phyloP scores from a whole-genome alignment of 1,140 invertebrate genomes.

The Drosophila murphyi region DNA sequence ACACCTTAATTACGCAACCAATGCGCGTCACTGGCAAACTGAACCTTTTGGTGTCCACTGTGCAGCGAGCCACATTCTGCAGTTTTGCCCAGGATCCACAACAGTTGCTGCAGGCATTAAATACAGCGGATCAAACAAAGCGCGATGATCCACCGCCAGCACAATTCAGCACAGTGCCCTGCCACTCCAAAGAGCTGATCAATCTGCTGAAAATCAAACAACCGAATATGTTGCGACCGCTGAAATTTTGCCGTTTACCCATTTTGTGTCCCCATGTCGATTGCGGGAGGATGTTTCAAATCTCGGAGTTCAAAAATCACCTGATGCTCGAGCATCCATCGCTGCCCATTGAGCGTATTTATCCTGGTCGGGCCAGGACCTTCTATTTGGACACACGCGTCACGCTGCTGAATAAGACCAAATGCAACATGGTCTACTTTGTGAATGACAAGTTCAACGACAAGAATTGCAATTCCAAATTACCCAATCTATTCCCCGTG shows the following conservation, averaged over 20 bases:
- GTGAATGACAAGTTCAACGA: slow-evolving; percentile 54
- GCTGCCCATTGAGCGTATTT: slow-evolving; percentile 62
- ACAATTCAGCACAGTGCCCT: slow-evolving; percentile 42
- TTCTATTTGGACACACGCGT: slow-evolving; percentile 62
- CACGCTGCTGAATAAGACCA: slow-evolving; percentile 35
- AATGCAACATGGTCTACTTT: slow-evolving; percentile 65
- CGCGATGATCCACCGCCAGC: slow-evolving; percentile 4
- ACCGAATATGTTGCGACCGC: neutral
- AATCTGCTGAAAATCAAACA: slow-evolving; percentile 17
- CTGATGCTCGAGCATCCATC: slow-evolving; percentile 49
- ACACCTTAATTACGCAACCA: neutral
- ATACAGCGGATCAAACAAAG: neutral
- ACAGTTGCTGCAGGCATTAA: neutral
- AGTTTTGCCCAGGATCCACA: slow-evolving; percentile 35
- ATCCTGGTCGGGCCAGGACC: slow-evolving; percentile 48
- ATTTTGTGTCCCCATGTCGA: slow-evolving; percentile 59
- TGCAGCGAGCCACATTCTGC: slow-evolving; percentile 35
- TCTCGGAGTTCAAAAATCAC: slow-evolving; percentile 68
- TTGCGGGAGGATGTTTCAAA: slow-evolving; percentile 52
- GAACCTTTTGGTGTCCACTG: slow-evolving; percentile 26
- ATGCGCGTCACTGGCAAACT: slow-evolving; percentile 9
- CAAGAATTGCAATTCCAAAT: slow-evolving; percentile 13
- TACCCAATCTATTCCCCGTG: slow-evolving; percentile 55
- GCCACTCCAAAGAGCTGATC: slow-evolving; percentile 15
- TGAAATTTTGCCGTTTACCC: slow-evolving; percentile 49